Conservation (phyloP, 2,797 vertebrate genomes). For the Pitangus sulphuratus region DNA sequence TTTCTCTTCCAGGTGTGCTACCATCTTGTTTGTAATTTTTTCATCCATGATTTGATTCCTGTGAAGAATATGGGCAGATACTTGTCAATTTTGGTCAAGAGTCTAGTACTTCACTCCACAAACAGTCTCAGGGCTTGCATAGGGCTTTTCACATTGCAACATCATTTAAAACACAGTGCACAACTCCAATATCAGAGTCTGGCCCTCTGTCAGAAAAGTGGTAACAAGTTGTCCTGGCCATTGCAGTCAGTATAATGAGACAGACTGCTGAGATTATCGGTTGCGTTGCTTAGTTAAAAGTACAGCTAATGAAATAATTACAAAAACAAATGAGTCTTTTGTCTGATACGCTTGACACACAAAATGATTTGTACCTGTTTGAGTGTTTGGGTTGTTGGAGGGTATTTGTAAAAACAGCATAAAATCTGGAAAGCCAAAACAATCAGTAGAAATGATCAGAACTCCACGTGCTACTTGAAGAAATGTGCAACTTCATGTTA, state of each 20-base stretch:
- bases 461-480: background rate
- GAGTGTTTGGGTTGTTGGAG: rapidly evolving
- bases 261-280: background rate
- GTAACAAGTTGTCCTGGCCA: background rate
- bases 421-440: background rate
- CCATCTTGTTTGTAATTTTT: background rate
- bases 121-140: background rate
- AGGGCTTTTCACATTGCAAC: background rate
- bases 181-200: background rate
- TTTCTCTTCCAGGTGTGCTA: background rate
- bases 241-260: background rate
- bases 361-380: background rate
- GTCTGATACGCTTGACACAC: background rate
- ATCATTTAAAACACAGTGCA: background rate
- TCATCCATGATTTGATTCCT: background rate
- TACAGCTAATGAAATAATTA: background rate
- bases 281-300: background rate
- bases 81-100: background rate
- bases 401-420: background rate
- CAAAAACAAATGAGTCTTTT: background rate
- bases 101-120: background rate
- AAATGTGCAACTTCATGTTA: background rate
- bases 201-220: background rate
- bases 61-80: background rate
- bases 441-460: background rate